Evolutionary conservation across 2,113 vertebrate species (phyloP).

Genomic region (Xiphorhynchus elegans): DNA sequence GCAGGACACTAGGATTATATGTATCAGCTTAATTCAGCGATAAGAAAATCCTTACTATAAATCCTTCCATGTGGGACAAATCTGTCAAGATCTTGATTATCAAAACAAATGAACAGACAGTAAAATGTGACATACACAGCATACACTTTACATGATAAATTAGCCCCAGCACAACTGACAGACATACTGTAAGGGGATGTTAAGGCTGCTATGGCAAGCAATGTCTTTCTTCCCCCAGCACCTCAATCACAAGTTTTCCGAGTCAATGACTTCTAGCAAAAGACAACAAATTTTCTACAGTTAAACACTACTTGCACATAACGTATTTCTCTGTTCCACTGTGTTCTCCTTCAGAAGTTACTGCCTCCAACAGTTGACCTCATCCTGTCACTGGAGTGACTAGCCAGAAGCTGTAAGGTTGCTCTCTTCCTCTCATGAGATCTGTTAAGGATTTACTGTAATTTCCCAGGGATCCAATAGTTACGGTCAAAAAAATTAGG

Average conservation of each 20-base stretch:
- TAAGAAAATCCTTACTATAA: slow-evolving; percentile 75
- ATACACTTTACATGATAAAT: slow-evolving; percentile 74
- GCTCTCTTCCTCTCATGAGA: neutral
- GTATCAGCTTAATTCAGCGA: slow-evolving; percentile 64
- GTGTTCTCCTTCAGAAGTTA: slow-evolving; percentile 2
- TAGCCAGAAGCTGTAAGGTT: neutral
- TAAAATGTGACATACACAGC: slow-evolving; percentile 68
- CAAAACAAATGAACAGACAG: slow-evolving; percentile 77
- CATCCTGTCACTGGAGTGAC: neutral
- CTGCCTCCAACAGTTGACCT: slow-evolving; percentile 13
- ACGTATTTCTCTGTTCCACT: neutral
- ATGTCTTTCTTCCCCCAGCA: slow-evolving; percentile 16
- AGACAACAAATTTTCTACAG: slow-evolving; percentile 22
- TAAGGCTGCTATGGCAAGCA: slow-evolving; percentile 75
- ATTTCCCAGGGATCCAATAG: neutral
- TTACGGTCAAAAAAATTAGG: slow-evolving; percentile 17
- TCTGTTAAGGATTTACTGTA: neutral
- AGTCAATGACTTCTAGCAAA: slow-evolving; percentile 21
- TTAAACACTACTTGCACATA: slow-evolving; percentile 8
- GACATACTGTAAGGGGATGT: slow-evolving; percentile 54
- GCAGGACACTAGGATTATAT: slow-evolving; percentile 50
- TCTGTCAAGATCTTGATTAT: slow-evolving; percentile 78
- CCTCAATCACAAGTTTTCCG: slow-evolving; percentile 34
- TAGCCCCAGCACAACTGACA: slow-evolving; percentile 52
- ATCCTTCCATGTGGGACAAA: slow-evolving; percentile 71